phyloP scores from a whole-genome alignment of 2,797 vertebrate species.

The Chiloscyllium punctatum region DNA sequence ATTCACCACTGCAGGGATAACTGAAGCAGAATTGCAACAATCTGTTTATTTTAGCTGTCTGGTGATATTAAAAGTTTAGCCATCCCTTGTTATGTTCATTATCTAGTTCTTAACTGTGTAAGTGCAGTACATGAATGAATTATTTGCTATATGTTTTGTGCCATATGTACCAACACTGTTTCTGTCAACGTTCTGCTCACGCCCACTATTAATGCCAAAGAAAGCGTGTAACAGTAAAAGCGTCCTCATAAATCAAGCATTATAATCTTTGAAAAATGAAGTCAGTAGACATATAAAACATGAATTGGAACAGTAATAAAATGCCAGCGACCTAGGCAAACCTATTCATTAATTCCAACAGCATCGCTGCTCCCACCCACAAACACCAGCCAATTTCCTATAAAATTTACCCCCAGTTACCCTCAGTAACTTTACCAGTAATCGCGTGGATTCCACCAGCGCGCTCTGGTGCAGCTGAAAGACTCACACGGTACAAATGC shows the following conservation, averaged over 20 bases:
- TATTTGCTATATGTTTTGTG: not conserved
- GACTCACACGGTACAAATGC: not conserved
- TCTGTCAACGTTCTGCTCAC: not conserved
- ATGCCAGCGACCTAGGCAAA: not conserved
- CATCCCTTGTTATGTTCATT: not conserved
- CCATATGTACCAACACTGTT: not conserved
- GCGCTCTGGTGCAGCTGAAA: not conserved
- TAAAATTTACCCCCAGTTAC: not conserved
- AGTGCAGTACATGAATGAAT: not conserved
- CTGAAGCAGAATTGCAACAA: not conserved
- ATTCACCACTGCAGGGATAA: not conserved
- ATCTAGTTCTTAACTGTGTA: not conserved
- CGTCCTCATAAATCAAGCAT: constrained; percentile 1
- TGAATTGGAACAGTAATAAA: not conserved
- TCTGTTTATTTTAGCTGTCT: too few species aligned
- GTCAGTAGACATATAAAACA: not conserved
- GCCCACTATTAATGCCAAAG: not conserved
- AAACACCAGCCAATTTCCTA: not conserved
- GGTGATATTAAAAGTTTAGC: not conserved
- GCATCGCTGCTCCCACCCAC: too few species aligned
- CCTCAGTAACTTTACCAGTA: not conserved
- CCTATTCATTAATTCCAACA: not conserved
- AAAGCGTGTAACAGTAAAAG: not conserved
- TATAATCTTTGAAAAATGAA: not conserved
- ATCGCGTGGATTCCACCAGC: not conserved